Conservation (phyloP, 2,113 vertebrate species). For the Rhinolophus sinicus region DNA sequence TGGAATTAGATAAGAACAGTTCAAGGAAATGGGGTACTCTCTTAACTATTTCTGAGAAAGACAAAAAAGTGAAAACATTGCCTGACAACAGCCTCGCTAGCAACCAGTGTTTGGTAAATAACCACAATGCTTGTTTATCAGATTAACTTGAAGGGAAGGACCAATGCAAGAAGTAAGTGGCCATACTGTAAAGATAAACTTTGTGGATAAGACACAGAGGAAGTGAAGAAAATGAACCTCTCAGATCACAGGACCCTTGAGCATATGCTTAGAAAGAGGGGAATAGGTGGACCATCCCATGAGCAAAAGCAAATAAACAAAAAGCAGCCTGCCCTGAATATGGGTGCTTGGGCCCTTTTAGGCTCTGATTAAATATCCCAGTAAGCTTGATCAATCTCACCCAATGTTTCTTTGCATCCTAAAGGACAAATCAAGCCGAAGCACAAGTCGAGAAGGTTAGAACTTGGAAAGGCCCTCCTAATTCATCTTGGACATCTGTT, state of each 20-base stretch:
- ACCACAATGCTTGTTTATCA: background rate
- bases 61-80: background rate
- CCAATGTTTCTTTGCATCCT: background rate
- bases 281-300: background rate
- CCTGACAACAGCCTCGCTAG: background rate
- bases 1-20: background rate
- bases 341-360: background rate
- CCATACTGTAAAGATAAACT: background rate
- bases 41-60: slow-evolving; percentile 42
- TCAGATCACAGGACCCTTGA: background rate
- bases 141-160: background rate
- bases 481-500: background rate
- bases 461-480: background rate
- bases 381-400: background rate
- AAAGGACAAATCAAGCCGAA: background rate
- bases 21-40: background rate
- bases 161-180: rapidly evolving
- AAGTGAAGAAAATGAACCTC: background rate
- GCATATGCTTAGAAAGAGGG: background rate
- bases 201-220: background rate
- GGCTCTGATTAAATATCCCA: background rate
- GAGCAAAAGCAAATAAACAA: background rate
- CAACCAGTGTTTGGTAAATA: background rate
- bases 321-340: background rate
- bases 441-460: background rate